Percentiles rank a stretch among this genome's conserved stretches.
These are phyloP conservation scores for Oligia latruncula DNA, from an alignment of 2,888 invertebrate genomes.

Conservation along the genomic window DNA sequence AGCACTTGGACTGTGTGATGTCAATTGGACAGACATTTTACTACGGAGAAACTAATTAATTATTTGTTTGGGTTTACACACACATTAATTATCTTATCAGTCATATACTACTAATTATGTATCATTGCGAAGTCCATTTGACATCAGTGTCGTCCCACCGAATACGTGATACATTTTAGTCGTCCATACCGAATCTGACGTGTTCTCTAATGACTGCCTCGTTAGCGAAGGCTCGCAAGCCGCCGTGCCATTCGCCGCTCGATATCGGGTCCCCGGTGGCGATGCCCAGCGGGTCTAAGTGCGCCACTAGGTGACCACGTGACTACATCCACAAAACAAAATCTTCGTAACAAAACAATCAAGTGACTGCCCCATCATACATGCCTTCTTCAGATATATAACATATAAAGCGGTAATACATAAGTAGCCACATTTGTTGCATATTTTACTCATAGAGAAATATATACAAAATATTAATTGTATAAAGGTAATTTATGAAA, in stretches of 20 bases:
- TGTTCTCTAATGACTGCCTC: constrained; percentile 89
- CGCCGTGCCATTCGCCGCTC: constrained; percentile 87
- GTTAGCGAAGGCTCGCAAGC: constrained; percentile 88
- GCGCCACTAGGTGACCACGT: constrained; percentile 97
- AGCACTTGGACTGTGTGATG: constrained; percentile 70
- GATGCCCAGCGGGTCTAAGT: constrained; percentile 98
- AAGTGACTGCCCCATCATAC: constrained; percentile 51
- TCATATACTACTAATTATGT: constrained; percentile 45
- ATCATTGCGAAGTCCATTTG: constrained; percentile 68
- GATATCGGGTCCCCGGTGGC: constrained; percentile 92
- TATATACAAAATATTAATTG: constrained; percentile 41
- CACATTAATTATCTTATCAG: constrained; percentile 54
- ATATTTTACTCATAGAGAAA: constrained; percentile 35
- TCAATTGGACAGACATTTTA: constrained; percentile 63
- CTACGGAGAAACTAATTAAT: constrained; percentile 54
- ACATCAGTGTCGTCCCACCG: constrained; percentile 77
- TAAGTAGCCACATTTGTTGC: constrained; percentile 37
- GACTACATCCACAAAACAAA: constrained; percentile 90
- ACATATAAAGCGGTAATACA: constrained; percentile 61
- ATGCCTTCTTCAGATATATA: constrained; percentile 46
- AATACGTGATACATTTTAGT: constrained; percentile 71
- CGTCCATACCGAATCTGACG: constrained; percentile 89
- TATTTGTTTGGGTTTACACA: constrained; percentile 54
- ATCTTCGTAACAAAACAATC: constrained; percentile 64
- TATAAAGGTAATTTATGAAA: constrained; percentile 27